Evolutionary conservation across 2,113 vertebrate genomes (phyloP).

Genomic region (Alectura lathami): DNA sequence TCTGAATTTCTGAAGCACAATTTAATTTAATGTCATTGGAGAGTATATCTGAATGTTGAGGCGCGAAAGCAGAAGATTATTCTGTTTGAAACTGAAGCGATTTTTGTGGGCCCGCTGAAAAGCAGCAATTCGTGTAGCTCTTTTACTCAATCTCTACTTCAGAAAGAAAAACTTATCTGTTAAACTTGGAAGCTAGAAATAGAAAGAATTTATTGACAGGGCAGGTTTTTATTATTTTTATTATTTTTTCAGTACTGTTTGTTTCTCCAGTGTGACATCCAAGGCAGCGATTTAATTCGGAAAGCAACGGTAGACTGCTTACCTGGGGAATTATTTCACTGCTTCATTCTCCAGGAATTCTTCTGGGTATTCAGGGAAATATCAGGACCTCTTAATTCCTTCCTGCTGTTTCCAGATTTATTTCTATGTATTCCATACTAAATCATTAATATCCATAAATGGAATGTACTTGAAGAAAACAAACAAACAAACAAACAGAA

Average conservation of each 20-base stretch:
- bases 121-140: not conserved
- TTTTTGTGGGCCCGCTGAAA: not conserved
- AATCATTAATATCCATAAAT: not conserved
- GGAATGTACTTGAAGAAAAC: not conserved
- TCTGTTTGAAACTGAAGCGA: not conserved
- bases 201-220: not conserved
- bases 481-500: not conserved
- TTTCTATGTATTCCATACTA: not conserved
- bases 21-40: not conserved
- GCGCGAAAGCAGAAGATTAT: not conserved
- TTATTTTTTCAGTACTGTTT: not conserved
- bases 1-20: not conserved
- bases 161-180: not conserved
- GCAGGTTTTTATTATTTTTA: not conserved
- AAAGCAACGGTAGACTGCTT: not conserved
- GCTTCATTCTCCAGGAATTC: slow-evolving; percentile 19
- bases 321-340: slow-evolving; percentile 20
- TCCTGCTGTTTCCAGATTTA: not conserved
- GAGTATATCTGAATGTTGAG: not conserved
- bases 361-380: slow-evolving; percentile 1
- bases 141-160: not conserved
- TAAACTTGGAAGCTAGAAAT: not conserved
- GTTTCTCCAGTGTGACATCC: slow-evolving; percentile 8
- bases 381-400: not conserved
- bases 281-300: slow-evolving; percentile 9